Base-by-base conservation (phyloP, 1,140 invertebrate species). In the Armadillidium nasatum region DNA sequence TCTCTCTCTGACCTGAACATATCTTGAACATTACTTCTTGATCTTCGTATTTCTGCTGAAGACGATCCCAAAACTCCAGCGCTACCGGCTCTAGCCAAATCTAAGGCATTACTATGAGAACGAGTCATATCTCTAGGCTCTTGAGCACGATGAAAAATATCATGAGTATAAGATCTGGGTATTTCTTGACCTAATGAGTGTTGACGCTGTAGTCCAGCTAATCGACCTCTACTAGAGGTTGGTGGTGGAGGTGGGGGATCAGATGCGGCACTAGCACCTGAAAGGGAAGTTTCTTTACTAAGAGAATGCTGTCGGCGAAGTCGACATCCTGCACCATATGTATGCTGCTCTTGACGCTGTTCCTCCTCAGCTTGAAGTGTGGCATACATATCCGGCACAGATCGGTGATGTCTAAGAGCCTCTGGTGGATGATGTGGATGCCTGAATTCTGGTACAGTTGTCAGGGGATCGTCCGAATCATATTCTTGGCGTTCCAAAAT, bases 301-400 rank as follows among this genome's bases (percentile, higher is more conserved):
- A 80, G 22, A 23, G 79, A 80, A 66, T 80, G 76, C 75, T 80
- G 79, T 21, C 79, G 74, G n/a, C 79, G 72, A 10, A 80, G 74
- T 13, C 79, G 77, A 23, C 79, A 80, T 3, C 79, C 79, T 21
- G 77, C 79, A 43, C 79, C 79, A 66, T 78, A 80, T 0, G 79
- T 80, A 75, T 80, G 79, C 75, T 80, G 79, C 13, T 80, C 74
- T 21, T 76, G 66, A 45, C 70, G 77, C 69, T 78, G 77, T 15
- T 75, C 71, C 54, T 78, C 73, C 44, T 78, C 79, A 3, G 75
- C 79, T 72, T 80, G 79, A 54, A 80, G 60, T 0, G 79, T 78
- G 21, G 79, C 79, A 68, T 78, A 80, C 79, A 80, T 80, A 72
- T 80, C 79, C 10, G 79, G 79, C 60, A 80, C 79, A 13, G 79